Conservation (phyloP, 2,888 invertebrate species). For the Hirtodrosophila confusa region DNA sequence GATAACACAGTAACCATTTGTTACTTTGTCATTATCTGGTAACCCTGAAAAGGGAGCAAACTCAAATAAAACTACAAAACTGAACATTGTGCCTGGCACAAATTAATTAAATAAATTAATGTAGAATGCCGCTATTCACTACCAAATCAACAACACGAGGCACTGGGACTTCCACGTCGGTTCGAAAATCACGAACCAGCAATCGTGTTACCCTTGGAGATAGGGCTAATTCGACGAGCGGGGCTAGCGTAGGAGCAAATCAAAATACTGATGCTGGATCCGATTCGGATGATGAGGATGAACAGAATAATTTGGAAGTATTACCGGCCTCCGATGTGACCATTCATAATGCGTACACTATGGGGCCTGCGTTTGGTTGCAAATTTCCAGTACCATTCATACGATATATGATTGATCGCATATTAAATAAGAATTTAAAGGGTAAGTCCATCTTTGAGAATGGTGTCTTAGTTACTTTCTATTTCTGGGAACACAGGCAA, state of each 20-base stretch:
- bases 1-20: constrained; percentile 8
- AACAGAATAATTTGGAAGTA: constrained; percentile 12
- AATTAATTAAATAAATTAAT: neutral
- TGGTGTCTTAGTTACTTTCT: no score
- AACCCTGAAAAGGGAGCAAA: neutral
- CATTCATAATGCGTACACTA: constrained; percentile 53
- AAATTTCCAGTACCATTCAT: constrained; percentile 62
- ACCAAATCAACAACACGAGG: constrained; percentile 1
- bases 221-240: neutral
- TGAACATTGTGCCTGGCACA: neutral
- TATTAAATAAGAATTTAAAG: constrained; percentile 23
- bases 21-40: neutral
- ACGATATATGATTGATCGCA: constrained; percentile 32
- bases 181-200: constrained; percentile 3
- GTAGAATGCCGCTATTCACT: constrained; percentile 23
- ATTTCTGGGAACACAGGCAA: constrained; percentile 25
- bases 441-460: constrained; percentile 12
- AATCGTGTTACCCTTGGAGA: neutral
- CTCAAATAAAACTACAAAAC: neutral
- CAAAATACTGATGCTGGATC: neutral
- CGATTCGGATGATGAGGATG: constrained; percentile 27
- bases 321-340: constrained; percentile 56
- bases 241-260: neutral
- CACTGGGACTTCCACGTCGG: no score
- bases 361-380: constrained; percentile 64